Evolutionary conservation across 2,113 vertebrate species (phyloP), one percentile per base, ranked within the genome.

Genomic region (Macquaria ambigua): DNA sequence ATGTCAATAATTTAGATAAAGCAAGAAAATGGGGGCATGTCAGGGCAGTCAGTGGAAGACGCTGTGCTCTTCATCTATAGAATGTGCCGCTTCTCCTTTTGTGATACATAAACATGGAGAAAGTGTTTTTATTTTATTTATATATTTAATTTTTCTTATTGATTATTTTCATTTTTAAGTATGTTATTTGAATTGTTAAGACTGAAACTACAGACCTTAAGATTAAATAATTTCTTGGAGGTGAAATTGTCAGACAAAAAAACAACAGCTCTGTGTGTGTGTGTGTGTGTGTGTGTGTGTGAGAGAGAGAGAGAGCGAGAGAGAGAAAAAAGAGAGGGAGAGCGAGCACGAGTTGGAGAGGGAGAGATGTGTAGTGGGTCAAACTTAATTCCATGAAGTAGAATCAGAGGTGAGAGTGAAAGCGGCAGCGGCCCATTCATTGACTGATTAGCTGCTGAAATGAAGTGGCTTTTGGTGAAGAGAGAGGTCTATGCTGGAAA

Each of bases 1-100:
- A 10, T 52, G 82, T 90, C 91, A 93, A 90, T 93, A 82, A 93
- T 93, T 92, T 71, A 93, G 50, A 81, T 12, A 56, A 74, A 55
- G 8, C 53, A 61, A 67, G 81, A 50, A 78, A 89, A 86, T 4
- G 25, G 21, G 76, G 81, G 6, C 53, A 77, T n/a, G 31, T 14
- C 55, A 37, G 6, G 20, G 66, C 64, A 79, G 59, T 52, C 31
- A 18, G 31, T 15, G 59, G 31, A 82, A 80, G 56, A 56, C 53
- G 58, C 25, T 43, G 14, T 64, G 50, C 53, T 66, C 53, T 75
- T 76, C 63, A 55, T 82, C 66, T 74, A 34, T 14, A 77, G 62
- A 31, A 41, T n/a, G 1, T 20, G 1, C 59, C 23, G 18, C 50
- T 21, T 59, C 55, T 43, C 5, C 28, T 3, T 58, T 66, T n/a